phyloP scores from a whole-genome alignment of 2,888 invertebrate genomes.

The Celastrina argiolus region DNA sequence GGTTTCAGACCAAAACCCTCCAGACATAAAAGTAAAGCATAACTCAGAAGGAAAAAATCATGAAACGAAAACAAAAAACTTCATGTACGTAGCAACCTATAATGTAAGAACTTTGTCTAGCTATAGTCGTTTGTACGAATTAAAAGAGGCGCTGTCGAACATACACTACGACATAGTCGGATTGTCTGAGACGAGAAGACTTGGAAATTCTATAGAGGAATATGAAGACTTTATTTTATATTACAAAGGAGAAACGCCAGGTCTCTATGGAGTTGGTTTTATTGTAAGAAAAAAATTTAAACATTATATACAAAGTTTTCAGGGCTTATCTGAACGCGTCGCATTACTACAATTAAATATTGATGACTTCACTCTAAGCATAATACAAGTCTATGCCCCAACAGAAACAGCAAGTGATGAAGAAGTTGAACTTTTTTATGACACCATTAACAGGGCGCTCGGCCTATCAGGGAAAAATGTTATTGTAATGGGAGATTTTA shows the following conservation, averaged over 20 bases:
- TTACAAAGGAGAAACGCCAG: conserved; percentile 28
- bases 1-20: too few relatives aligned
- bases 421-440: neutral
- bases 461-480: too few relatives aligned
- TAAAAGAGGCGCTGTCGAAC: conserved; percentile 25
- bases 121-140: conserved; percentile 18
- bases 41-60: too few relatives aligned
- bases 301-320: neutral
- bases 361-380: neutral
- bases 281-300: neutral
- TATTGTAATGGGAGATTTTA: too few relatives aligned
- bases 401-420: neutral
- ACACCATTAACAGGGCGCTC: too few relatives aligned
- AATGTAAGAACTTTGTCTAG: conserved; percentile 1
- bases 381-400: neutral
- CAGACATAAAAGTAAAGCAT: too few relatives aligned
- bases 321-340: neutral
- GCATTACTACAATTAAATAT: neutral
- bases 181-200: conserved; percentile 28
- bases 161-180: conserved; percentile 31
- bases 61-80: neutral
- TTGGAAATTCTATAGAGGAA: conserved; percentile 28
- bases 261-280: conserved; percentile 30
- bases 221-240: conserved; percentile 29
- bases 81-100: neutral